Conservation (phyloP, 2,797 vertebrate genomes). For the Sebastes vulpes region DNA sequence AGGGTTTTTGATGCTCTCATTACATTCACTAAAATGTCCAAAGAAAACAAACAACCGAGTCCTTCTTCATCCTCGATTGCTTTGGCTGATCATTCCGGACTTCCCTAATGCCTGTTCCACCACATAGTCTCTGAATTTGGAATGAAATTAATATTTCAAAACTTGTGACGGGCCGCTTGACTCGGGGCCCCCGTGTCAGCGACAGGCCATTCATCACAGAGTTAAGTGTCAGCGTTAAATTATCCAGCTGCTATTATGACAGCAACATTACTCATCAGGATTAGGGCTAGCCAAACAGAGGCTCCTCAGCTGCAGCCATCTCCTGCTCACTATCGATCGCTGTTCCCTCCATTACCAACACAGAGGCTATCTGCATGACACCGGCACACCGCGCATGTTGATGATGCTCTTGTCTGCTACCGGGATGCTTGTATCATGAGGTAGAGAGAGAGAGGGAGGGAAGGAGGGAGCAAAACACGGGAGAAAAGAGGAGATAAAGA, state of each 20-base stretch:
- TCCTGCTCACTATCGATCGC: slow-evolving; percentile 90
- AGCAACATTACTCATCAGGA: slow-evolving; percentile 97
- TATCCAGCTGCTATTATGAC: slow-evolving; percentile 95
- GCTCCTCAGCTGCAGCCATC: slow-evolving; percentile 85
- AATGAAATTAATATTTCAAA: slow-evolving; percentile 91
- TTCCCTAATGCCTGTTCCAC: slow-evolving; percentile 49
- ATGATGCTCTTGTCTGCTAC: slow-evolving; percentile 86
- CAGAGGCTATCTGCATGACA: slow-evolving; percentile 91
- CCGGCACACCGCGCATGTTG: slow-evolving; percentile 90
- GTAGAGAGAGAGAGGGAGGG: slow-evolving; percentile 34
- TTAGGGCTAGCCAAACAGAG: slow-evolving; percentile 86
- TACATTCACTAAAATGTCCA: background rate
- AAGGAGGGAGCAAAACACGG: slow-evolving; percentile 63
- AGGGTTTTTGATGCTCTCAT: background rate
- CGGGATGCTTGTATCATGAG: slow-evolving; percentile 74
- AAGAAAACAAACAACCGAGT: slow-evolving; percentile 10
- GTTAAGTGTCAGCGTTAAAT: slow-evolving; percentile 96
- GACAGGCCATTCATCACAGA: slow-evolving; percentile 93
- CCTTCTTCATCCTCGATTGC: background rate
- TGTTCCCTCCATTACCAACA: slow-evolving; percentile 88
- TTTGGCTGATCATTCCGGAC: slow-evolving; percentile 21
- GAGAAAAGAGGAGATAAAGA: slow-evolving; percentile 84
- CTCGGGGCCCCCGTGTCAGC: slow-evolving; percentile 73
- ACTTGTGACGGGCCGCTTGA: slow-evolving; percentile 86
- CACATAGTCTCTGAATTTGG: slow-evolving; percentile 69